These are phyloP conservation scores for Galeopsomyia nigrocyanea DNA, from an alignment of 2,888 invertebrate species.

Conservation along the genomic window DNA sequence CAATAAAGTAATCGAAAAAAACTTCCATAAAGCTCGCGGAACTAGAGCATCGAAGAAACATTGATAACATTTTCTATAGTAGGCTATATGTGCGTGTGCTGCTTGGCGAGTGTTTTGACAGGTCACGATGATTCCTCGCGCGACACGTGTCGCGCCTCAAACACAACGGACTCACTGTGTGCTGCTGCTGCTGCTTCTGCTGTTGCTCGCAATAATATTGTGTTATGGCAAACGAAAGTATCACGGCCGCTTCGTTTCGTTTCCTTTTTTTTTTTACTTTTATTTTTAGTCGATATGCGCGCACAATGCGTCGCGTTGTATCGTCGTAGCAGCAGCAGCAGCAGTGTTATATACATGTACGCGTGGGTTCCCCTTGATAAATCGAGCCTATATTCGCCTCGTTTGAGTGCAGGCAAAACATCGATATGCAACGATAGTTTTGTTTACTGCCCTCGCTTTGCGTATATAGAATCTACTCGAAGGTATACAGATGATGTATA, in stretches of 20 bases:
- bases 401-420: background rate
- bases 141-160: constrained; percentile 50
- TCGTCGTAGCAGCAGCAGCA: background rate
- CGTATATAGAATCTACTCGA: background rate
- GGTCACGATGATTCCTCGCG: constrained; percentile 55
- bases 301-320: constrained; percentile 21
- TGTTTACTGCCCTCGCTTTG: constrained; percentile 1
- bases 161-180: constrained; percentile 48
- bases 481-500: background rate
- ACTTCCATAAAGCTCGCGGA: background rate
- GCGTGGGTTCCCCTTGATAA: constrained; percentile 12
- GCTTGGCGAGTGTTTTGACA: constrained; percentile 56
- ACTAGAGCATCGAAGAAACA: constrained; percentile 39
- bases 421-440: background rate
- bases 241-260: background rate
- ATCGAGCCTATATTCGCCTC: constrained; percentile 1
- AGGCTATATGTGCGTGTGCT: no score
- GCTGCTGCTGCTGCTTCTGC: no score
- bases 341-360: no score
- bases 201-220: constrained; percentile 26
- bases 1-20: no score
- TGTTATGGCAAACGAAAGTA: constrained; percentile 40
- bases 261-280: no score
- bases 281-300: background rate
- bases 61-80: constrained; percentile 50